These are phyloP conservation scores for Chascanopsetta lugubris DNA, from an alignment of 2,113 vertebrate genomes.

Conservation along the genomic window DNA sequence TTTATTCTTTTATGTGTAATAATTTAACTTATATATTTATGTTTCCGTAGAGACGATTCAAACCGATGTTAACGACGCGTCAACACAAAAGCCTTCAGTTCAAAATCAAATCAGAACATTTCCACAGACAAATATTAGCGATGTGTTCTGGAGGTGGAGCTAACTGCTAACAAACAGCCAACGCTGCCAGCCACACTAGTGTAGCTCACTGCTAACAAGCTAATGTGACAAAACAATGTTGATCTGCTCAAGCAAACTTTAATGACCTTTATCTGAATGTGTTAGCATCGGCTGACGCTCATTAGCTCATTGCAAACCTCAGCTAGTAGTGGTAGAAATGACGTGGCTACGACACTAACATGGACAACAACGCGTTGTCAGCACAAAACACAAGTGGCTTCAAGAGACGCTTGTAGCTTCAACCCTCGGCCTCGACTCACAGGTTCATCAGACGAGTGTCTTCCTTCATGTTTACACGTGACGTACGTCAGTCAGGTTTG, in stretches of 20 bases:
- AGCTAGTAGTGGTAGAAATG: background rate
- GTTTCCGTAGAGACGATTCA: background rate
- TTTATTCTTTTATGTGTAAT: background rate
- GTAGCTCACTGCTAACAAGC: conserved; percentile 9
- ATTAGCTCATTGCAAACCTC: background rate
- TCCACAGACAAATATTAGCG: background rate
- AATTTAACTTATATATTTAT: conserved; percentile 4
- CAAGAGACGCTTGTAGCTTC: conserved; percentile 13
- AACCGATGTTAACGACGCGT: too few relatives aligned
- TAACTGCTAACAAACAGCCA: background rate
- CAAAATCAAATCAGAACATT: background rate
- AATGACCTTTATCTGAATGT: background rate
- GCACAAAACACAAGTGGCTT: conserved; percentile 9
- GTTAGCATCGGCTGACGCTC: background rate
- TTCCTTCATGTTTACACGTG: background rate
- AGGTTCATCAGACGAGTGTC: background rate
- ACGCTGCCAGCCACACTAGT: conserved; percentile 16
- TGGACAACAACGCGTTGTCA: background rate
- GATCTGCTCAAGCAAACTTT: background rate
- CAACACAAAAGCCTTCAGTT: background rate
- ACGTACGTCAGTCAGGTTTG: background rate
- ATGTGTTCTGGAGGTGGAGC: background rate
- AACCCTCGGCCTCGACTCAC: background rate
- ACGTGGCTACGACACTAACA: background rate
- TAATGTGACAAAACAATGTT: background rate